phyloP scores from a whole-genome alignment of 2,888 invertebrate species.

The Melanophora roralis region DNA sequence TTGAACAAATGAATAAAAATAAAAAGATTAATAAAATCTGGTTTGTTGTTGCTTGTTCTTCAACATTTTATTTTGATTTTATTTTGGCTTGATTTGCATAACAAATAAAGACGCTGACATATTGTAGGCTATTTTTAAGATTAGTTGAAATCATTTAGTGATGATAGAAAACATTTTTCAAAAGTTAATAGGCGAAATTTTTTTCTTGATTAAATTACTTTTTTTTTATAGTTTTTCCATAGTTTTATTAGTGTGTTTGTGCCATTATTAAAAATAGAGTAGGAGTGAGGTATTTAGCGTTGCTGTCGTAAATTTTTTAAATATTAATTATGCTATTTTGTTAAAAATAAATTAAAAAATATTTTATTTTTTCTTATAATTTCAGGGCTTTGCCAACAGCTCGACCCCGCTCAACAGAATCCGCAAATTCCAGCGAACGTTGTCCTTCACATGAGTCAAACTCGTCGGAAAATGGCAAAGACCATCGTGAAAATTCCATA shows the following conservation, averaged over 20 bases:
- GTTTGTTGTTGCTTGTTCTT: constrained; percentile 3
- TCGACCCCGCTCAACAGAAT: constrained; percentile 75
- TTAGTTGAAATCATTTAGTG: constrained; percentile 61
- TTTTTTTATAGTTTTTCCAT: constrained; percentile 1
- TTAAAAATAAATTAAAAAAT: neutral
- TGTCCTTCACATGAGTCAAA: constrained; percentile 88
- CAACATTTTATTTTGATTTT: constrained; percentile 41
- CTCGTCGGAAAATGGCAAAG: constrained; percentile 81
- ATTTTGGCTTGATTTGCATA: constrained; percentile 71
- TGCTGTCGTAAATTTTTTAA: constrained; percentile 6
- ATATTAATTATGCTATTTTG: constrained; percentile 41
- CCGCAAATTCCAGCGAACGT: constrained; percentile 80
- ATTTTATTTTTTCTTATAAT: constrained; percentile 25
- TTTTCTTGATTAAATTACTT: constrained; percentile 40
- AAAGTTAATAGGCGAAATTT: constrained; percentile 55
- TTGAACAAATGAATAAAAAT: constrained; percentile 33
- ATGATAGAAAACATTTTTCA: constrained; percentile 61
- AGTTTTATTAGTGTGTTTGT: neutral
- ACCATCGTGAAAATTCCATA: constrained; percentile 68
- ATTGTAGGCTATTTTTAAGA: constrained; percentile 68
- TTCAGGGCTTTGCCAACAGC: constrained; percentile 74
- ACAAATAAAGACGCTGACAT: constrained; percentile 74
- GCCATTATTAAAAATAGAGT: neutral
- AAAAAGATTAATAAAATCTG: constrained; percentile 56
- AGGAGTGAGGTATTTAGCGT: constrained; percentile 33